Evolutionary conservation across 2,113 vertebrate genomes (phyloP).

Genomic region (Brachirus orientalis): DNA sequence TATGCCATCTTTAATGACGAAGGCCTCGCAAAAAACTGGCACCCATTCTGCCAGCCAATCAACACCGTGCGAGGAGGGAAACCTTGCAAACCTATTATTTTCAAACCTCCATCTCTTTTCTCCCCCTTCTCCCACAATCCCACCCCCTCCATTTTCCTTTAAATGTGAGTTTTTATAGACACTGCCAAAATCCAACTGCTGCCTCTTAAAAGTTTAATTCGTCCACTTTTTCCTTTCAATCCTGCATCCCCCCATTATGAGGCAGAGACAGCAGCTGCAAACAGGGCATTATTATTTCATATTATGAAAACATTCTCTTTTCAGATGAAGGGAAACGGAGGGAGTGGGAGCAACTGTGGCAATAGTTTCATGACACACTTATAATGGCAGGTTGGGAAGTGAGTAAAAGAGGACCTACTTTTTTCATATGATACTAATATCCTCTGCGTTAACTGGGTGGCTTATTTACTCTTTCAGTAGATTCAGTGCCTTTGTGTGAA

Average conservation of each 20-base stretch:
- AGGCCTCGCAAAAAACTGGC: constrained; percentile 68
- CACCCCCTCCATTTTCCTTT: constrained; percentile 28
- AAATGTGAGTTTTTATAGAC: constrained; percentile 78
- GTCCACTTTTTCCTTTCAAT: constrained; percentile 52
- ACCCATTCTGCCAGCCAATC: constrained; percentile 61
- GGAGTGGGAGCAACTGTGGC: constrained; percentile 32
- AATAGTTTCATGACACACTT: constrained; percentile 55
- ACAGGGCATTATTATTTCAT: constrained; percentile 81
- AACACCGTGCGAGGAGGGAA: constrained; percentile 40
- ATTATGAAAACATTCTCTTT: constrained; percentile 67
- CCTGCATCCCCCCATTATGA: constrained; percentile 65
- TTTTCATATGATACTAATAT: constrained; percentile 57
- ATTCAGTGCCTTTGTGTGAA: constrained; percentile 17
- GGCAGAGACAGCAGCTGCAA: constrained; percentile 64
- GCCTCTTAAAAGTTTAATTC: constrained; percentile 82
- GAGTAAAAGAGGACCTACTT: constrained; percentile 37
- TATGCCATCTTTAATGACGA: constrained; percentile 84
- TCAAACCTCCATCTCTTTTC: constrained; percentile 54
- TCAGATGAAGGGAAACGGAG: constrained; percentile 48
- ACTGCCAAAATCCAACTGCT: constrained; percentile 73
- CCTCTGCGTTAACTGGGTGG: constrained; percentile 32
- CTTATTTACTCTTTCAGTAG: constrained; percentile 40
- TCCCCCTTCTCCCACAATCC: background rate
- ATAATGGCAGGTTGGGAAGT: constrained; percentile 60
- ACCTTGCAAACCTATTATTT: constrained; percentile 75